phyloP scores from a whole-genome alignment of 1,140 invertebrate species.

The Tetramorium parvispinum region DNA sequence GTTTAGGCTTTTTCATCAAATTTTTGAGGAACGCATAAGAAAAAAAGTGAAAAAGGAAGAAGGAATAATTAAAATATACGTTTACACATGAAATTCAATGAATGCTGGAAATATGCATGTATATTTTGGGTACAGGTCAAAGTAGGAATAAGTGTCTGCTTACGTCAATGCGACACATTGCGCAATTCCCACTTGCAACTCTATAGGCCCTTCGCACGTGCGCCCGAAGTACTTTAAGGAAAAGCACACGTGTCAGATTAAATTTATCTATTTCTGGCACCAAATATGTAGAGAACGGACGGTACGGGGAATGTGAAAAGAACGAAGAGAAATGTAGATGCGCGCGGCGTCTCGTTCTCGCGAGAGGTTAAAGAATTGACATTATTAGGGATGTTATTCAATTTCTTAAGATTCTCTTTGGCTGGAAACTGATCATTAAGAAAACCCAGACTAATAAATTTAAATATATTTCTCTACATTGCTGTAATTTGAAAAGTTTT shows the following conservation, averaged over 20 bases:
- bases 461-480: background rate
- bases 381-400: background rate
- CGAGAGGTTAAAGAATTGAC: background rate
- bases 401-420: background rate
- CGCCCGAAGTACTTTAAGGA: constrained; percentile 24
- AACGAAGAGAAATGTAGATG: constrained; percentile 9
- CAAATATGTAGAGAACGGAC: background rate
- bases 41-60: background rate
- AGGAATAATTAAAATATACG: background rate
- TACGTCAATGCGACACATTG: constrained; percentile 5
- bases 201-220: constrained; percentile 35
- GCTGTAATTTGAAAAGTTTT: too few species aligned
- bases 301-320: constrained; percentile 8
- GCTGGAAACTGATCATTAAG: background rate
- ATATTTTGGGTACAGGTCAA: constrained; percentile 1
- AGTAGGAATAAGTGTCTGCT: constrained; percentile 17
- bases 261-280: constrained; percentile 43
- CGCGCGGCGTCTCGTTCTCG: background rate
- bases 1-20: background rate
- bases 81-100: constrained; percentile 10
- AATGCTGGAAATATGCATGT: background rate
- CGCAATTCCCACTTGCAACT: constrained; percentile 40
- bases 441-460: background rate
- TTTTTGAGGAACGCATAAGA: background rate
- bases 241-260: constrained; percentile 43